Evolutionary conservation across 1,140 invertebrate species (phyloP).

Genomic region (Diplogasteroides magnus): DNA sequence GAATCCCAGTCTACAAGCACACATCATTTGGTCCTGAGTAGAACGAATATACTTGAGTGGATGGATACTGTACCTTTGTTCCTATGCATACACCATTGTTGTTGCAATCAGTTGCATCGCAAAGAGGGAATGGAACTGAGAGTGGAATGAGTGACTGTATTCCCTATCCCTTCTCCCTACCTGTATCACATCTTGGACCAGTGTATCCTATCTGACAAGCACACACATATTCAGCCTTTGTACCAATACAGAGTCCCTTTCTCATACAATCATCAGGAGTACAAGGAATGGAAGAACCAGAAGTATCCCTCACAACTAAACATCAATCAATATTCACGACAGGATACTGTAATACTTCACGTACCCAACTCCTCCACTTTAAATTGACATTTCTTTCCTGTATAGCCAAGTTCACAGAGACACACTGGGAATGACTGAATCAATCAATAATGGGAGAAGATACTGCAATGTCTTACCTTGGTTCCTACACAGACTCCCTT

Average conservation of each 20-base stretch:
- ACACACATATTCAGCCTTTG: conserved; percentile 31
- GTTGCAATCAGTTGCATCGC: conserved; percentile 35
- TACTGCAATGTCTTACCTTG: too few relatives aligned
- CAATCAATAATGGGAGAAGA: too few relatives aligned
- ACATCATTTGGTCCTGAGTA: conserved; percentile 21
- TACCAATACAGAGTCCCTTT: conserved; percentile 37
- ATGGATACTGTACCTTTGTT: too few relatives aligned
- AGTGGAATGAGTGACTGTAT: too few relatives aligned
- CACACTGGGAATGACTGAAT: neutral
- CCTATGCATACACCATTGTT: conserved; percentile 36
- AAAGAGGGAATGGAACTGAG: conserved; percentile 36
- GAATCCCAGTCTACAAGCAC: conserved; percentile 33
- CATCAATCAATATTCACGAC: neutral
- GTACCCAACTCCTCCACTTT: neutral
- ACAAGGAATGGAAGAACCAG: conserved; percentile 23
- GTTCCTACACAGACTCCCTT: neutral
- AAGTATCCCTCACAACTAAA: conserved; percentile 22
- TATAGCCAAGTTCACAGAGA: neutral
- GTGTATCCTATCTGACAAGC: conserved; percentile 37
- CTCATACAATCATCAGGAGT: conserved; percentile 36
- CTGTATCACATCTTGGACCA: conserved; percentile 33
- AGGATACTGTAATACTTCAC: neutral
- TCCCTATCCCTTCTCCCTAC: too few relatives aligned
- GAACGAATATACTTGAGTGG: too few relatives aligned
- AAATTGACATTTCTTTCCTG: neutral